phyloP scores from a whole-genome alignment of 2,113 vertebrate genomes.

The Gallinago media region DNA sequence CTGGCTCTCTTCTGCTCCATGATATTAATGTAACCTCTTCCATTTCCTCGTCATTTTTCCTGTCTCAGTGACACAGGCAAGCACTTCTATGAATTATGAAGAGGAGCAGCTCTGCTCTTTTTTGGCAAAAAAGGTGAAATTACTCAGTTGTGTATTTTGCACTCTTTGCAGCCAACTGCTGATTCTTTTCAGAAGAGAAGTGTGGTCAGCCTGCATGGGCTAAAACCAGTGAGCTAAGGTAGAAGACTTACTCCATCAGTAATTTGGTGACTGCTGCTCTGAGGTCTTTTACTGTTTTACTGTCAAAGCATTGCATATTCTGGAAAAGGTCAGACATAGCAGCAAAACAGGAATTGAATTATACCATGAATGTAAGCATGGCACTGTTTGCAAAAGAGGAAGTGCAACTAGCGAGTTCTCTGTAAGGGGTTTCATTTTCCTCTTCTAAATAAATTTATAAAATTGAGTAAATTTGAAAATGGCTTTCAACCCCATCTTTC shows the following conservation, averaged over 20 bases:
- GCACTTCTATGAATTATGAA: not conserved
- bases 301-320: not conserved
- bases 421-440: not conserved
- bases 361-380: not conserved
- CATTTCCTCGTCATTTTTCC: not conserved
- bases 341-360: not conserved
- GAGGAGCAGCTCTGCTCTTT: not conserved
- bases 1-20: not conserved
- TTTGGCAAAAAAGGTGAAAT: not conserved
- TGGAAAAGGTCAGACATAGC: not conserved
- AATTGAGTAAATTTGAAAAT: not conserved
- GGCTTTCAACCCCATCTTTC: not conserved
- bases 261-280: not conserved
- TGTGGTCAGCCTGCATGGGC: not conserved
- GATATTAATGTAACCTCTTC: not conserved
- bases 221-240: not conserved
- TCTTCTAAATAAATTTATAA: conserved; percentile 6
- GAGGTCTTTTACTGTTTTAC: not conserved
- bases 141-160: not conserved
- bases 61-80: not conserved
- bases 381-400: not conserved
- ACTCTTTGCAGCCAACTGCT: not conserved
- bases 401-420: conserved; percentile 1
- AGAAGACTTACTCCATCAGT: not conserved
- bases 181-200: not conserved